Evolutionary conservation across 2,797 vertebrate genomes (phyloP), one percentile per base, ranked within the genome.

Genomic region (Cirrhinus mrigala): DNA sequence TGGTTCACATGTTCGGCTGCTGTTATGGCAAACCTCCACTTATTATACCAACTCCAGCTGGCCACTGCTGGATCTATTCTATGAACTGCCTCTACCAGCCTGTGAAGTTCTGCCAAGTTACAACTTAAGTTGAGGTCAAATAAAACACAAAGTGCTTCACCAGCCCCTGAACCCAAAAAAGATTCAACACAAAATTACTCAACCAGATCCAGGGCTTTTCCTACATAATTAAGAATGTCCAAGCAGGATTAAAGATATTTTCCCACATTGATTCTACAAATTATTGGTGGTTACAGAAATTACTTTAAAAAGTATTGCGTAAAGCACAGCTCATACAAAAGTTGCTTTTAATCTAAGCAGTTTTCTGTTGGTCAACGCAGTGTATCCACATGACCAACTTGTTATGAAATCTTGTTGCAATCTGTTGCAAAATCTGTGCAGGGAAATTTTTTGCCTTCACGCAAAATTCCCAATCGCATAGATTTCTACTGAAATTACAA

Each of bases 31-130:
- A 44, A 60, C 37, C 75, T 62, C 56, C 76, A 62, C 46, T 8
- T 22, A 37, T 4, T n/a, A 29, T 78, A 78, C 76, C 76, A 78
- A 60, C 75, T 58, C 12, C 33, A 77, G 73, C 27, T 75, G 50
- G 50, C 73, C 27, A 37, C 74, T 15, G 29, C 74, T 76, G 52
- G 50, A 76, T 76, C 52, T 37, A 54, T n/a, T 29, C 52, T n/a
- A 20, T 76, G 29, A 76, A 76, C 29, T 1, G 52, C 74, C 20
- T 56, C 27, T 22, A 37, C 27, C 29, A 37, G 29, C 20, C 29
- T 76, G 33, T 76, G 74, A 76, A 37, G 52, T 76, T 56, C 29
- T 76, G 29, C 52, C 11, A 33, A 76, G 50, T 56, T 37, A 56
- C 11, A 56, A 22, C 33, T 76, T 37, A 56, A 76, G 50, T 56